Percentiles rank a stretch among this genome's conserved stretches.
phyloP scores from a whole-genome alignment of 2,888 invertebrate species.

The Ormyrus rosae region DNA sequence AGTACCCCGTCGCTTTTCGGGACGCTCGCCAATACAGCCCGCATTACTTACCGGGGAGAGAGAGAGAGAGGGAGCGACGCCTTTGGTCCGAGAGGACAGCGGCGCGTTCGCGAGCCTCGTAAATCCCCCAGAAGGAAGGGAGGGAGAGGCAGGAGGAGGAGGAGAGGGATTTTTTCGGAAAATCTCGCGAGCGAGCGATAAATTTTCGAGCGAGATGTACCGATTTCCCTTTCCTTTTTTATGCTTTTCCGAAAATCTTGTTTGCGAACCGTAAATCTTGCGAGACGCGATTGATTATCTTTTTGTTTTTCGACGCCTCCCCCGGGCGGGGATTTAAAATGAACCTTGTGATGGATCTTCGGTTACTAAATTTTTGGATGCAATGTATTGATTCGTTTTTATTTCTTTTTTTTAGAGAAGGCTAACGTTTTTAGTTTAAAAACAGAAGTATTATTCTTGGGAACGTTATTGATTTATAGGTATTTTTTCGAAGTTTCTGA shows the following conservation, averaged over 20 bases:
- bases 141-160: background rate
- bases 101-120: conserved; percentile 14
- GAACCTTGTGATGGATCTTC: too few relatives aligned
- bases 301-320: too few relatives aligned
- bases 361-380: too few relatives aligned
- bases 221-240: too few relatives aligned
- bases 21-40: conserved; percentile 51
- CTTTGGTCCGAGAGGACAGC: background rate
- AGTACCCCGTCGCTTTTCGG: conserved; percentile 52
- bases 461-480: too few relatives aligned
- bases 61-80: conserved; percentile 3
- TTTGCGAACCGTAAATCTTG: background rate
- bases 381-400: too few relatives aligned
- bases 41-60: conserved; percentile 41
- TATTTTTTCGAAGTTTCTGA: too few relatives aligned
- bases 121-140: conserved; percentile 28
- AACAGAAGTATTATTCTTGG: too few relatives aligned
- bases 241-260: background rate
- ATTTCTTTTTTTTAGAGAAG: too few relatives aligned
- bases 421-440: too few relatives aligned
- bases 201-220: conserved; percentile 20
- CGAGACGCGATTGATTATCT: background rate
- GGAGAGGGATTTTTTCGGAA: conserved; percentile 22
- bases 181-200: conserved; percentile 32
- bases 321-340: too few relatives aligned